phyloP scores from a whole-genome alignment of 2,888 invertebrate genomes.

The Lepetodrilus schrolli region DNA sequence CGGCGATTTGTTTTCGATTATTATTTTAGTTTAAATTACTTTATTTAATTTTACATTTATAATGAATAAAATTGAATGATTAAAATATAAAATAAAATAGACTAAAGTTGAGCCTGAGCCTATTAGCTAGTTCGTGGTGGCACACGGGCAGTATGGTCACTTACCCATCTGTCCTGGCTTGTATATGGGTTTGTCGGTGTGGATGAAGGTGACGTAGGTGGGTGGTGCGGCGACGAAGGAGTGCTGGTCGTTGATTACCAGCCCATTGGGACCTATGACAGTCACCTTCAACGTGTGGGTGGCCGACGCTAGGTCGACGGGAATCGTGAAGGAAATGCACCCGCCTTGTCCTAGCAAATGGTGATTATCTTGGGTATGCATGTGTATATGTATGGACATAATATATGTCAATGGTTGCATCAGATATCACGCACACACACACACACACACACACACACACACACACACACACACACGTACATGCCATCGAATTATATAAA shows the following conservation, averaged over 20 bases:
- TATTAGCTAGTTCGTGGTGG: too few species aligned
- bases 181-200: conserved; percentile 26
- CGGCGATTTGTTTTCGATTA: too few species aligned
- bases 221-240: not conserved
- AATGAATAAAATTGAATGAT: too few species aligned
- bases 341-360: not conserved
- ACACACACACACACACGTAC: too few species aligned
- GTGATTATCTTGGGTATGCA: not conserved
- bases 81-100: too few species aligned
- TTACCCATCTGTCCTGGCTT: conserved; percentile 29
- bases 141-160: not conserved
- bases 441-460: too few species aligned
- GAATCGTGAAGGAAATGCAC: conserved; percentile 6
- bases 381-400: not conserved
- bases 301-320: not conserved
- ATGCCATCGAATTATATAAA: too few species aligned
- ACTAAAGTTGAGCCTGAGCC: too few species aligned
- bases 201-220: not conserved
- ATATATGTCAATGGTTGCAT: not conserved
- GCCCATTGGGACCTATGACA: not conserved
- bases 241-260: not conserved
- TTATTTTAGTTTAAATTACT: too few species aligned
- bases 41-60: too few species aligned
- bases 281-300: not conserved
- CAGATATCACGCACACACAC: too few species aligned